phyloP scores from a whole-genome alignment of 2,888 invertebrate species.

The Drosophila pseudotakahashii region DNA sequence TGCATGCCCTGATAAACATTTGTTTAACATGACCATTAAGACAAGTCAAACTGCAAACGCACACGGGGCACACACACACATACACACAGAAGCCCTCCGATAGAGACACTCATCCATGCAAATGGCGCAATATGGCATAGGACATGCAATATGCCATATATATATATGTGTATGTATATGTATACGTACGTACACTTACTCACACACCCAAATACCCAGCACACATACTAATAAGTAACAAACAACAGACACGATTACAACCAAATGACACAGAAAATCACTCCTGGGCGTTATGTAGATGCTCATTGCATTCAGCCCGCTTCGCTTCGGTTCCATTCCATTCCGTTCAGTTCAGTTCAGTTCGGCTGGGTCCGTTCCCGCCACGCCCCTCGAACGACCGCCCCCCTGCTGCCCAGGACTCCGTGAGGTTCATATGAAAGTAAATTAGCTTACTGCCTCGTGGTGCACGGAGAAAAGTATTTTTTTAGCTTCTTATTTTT shows the following conservation, averaged over 20 bases:
- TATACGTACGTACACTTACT: conserved; percentile 15
- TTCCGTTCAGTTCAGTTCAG: conserved; percentile 1
- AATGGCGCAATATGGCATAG: conserved; percentile 53
- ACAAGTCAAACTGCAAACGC: conserved; percentile 72
- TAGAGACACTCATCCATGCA: conserved; percentile 39
- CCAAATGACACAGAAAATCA: conserved; percentile 80
- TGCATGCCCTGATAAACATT: conserved; percentile 81
- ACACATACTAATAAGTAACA: conserved; percentile 79
- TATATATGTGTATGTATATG: no score
- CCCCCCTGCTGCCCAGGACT: conserved; percentile 30
- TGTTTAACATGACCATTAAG: conserved; percentile 82
- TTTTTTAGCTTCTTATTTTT: no score
- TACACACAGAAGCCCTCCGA: neutral
- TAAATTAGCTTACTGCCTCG: conserved; percentile 71
- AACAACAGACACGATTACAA: conserved; percentile 82
- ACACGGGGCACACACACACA: conserved; percentile 36
- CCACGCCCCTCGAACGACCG: conserved; percentile 13
- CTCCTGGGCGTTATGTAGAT: conserved; percentile 65
- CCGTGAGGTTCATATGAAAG: conserved; percentile 62
- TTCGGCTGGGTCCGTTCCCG: conserved; percentile 24
- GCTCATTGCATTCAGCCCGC: conserved; percentile 33
- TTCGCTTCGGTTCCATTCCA: neutral
- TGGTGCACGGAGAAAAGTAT: conserved; percentile 31
- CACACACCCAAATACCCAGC: conserved; percentile 27
- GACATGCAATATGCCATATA: conserved; percentile 45